Conservation (phyloP, 2,888 invertebrate species). For the Orthosia gracilis region DNA sequence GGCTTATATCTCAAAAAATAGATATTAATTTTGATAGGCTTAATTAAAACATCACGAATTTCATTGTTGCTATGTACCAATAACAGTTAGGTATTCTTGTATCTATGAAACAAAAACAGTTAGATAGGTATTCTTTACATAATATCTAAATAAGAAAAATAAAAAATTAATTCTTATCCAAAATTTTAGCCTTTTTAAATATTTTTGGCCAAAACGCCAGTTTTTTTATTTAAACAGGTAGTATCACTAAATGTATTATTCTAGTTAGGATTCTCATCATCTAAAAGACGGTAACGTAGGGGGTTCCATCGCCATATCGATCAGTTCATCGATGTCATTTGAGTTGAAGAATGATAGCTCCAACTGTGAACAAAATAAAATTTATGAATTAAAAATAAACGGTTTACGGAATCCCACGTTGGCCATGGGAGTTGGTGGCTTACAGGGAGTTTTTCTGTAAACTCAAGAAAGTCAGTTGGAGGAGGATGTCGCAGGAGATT, state of each 20-base stretch:
- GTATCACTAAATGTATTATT: slow-evolving; percentile 33
- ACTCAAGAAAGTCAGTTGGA: too few species aligned
- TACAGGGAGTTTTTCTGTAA: too few species aligned
- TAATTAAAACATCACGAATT: neutral
- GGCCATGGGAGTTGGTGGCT: too few species aligned
- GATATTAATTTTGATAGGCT: neutral
- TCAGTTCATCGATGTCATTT: slow-evolving; percentile 87
- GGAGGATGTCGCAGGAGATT: too few species aligned
- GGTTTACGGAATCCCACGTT: too few species aligned
- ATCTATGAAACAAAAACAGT: too few species aligned
- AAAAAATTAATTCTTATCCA: too few species aligned
- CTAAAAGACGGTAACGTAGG: slow-evolving; percentile 79
- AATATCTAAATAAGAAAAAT: too few species aligned
- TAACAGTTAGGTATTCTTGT: too few species aligned
- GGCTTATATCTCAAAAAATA: neutral
- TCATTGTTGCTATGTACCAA: too few species aligned
- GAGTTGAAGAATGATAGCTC: slow-evolving; percentile 88
- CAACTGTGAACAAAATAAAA: slow-evolving; percentile 74
- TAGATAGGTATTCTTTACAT: too few species aligned
- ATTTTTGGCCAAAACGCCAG: neutral
- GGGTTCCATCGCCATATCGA: slow-evolving; percentile 87
- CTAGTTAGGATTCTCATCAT: slow-evolving; percentile 63
- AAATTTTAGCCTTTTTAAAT: neutral
- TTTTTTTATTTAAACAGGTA: slow-evolving; percentile 13
- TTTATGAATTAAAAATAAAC: too few species aligned